phyloP scores from a whole-genome alignment of 1,140 invertebrate genomes.

The Drosophila novamexicana region DNA sequence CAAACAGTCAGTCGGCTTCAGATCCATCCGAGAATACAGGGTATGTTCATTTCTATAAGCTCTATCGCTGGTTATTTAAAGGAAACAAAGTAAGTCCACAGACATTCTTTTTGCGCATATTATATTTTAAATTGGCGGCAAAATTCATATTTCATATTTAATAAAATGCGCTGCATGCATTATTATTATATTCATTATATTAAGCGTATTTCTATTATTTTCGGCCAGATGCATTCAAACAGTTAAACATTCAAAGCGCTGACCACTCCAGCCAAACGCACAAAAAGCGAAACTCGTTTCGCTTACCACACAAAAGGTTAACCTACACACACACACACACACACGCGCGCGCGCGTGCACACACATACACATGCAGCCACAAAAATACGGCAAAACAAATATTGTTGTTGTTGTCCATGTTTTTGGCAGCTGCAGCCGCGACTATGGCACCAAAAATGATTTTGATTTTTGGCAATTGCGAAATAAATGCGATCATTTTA shows the following conservation, averaged over 20 bases:
- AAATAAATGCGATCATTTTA: slow-evolving; percentile 80
- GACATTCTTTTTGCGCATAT: slow-evolving; percentile 29
- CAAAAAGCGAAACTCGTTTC: slow-evolving; percentile 70
- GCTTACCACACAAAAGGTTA: slow-evolving; percentile 74
- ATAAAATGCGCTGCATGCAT: slow-evolving; percentile 74
- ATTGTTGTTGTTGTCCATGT: slow-evolving; percentile 70
- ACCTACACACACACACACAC: slow-evolving; percentile 41
- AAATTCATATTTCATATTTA: slow-evolving; percentile 80
- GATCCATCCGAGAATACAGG: too few relatives aligned
- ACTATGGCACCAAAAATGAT: slow-evolving; percentile 59
- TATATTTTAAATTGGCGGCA: slow-evolving; percentile 56
- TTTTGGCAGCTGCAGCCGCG: slow-evolving; percentile 43
- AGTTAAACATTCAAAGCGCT: slow-evolving; percentile 66
- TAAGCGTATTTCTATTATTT: slow-evolving; percentile 69
- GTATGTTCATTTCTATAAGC: too few relatives aligned
- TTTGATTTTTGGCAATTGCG: slow-evolving; percentile 71
- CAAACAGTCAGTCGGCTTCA: too few relatives aligned
- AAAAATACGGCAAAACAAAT: slow-evolving; percentile 63
- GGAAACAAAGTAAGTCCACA: too few relatives aligned
- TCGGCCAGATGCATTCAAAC: slow-evolving; percentile 52
- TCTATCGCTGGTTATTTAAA: too few relatives aligned
- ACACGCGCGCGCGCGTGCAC: slow-evolving; percentile 5
- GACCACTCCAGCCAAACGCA: slow-evolving; percentile 52
- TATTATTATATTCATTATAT: slow-evolving; percentile 78
- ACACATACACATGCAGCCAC: slow-evolving; percentile 16